A percentile compares a stretch with the other conserved stretches of the same genome.
phyloP scores from a whole-genome alignment of 2,888 invertebrate genomes.

The Scrobipalpa costella region DNA sequence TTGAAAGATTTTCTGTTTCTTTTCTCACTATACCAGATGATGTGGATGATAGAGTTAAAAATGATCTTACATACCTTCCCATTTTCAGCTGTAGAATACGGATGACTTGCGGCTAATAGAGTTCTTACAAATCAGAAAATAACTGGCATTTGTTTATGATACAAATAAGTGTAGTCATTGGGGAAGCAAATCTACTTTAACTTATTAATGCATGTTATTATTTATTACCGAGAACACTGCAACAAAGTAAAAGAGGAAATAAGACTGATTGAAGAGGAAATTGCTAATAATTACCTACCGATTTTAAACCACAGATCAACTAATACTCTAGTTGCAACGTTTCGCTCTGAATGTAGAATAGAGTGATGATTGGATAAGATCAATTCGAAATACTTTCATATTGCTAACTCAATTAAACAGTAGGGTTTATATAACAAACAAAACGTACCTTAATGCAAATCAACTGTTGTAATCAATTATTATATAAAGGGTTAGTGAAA shows the following conservation, averaged over 20 bases:
- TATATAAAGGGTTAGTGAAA: neutral
- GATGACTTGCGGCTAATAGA: no score
- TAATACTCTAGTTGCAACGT: slow-evolving; percentile 19
- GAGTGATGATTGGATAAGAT: slow-evolving; percentile 23
- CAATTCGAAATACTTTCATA: slow-evolving; percentile 9
- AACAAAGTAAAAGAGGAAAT: slow-evolving; percentile 18
- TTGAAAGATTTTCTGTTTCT: no score
- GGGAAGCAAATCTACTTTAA: neutral
- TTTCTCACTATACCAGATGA: no score
- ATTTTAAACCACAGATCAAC: slow-evolving; percentile 3
- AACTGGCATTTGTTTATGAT: no score
- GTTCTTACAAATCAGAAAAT: no score
- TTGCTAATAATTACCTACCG: slow-evolving; percentile 22
- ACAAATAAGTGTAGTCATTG: neutral
- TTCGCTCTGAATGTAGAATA: slow-evolving; percentile 26
- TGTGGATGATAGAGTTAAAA: no score
- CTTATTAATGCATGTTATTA: neutral
- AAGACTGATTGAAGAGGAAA: slow-evolving; percentile 21
- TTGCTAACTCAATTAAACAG: slow-evolving; percentile 8
- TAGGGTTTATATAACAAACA: slow-evolving; percentile 1
- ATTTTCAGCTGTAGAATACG: no score
- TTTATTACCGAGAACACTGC: slow-evolving; percentile 18
- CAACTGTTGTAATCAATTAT: neutral
- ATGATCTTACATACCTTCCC: neutral
- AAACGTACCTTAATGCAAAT: slow-evolving; percentile 1